Conservation (phyloP, 35 echinoderm and acorn worm species). For the Ophiothrix spiculata region DNA sequence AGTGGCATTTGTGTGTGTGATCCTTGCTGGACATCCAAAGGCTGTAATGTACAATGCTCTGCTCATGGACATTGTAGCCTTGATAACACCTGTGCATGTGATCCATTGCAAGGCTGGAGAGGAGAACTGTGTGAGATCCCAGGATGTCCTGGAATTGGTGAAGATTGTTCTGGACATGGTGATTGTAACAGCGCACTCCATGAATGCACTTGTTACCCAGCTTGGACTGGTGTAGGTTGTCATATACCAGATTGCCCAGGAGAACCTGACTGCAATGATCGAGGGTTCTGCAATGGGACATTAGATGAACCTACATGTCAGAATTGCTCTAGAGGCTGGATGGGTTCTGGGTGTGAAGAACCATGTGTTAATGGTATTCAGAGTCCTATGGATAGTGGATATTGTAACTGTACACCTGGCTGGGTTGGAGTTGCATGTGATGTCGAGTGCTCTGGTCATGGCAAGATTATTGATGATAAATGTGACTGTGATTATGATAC, state of each 20-base stretch:
- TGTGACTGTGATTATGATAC: constrained; percentile 59
- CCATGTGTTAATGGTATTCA: constrained; percentile 65
- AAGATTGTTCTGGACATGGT: constrained; percentile 85
- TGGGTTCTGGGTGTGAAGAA: constrained; percentile 80
- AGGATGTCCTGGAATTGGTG: constrained; percentile 76
- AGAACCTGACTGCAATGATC: constrained; percentile 67
- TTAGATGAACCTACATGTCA: constrained; percentile 64
- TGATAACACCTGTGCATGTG: constrained; percentile 59
- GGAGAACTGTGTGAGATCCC: constrained; percentile 72
- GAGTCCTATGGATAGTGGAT: constrained; percentile 77
- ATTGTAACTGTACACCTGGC: constrained; percentile 74
- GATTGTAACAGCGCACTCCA: constrained; percentile 79
- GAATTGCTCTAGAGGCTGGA: constrained; percentile 64
- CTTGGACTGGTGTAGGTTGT: constrained; percentile 78
- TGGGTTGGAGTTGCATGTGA: constrained; percentile 62
- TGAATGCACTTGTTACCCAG: constrained; percentile 77
- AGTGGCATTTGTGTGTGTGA: constrained; percentile 69
- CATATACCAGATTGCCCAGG: constrained; percentile 87
- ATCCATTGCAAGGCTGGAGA: constrained; percentile 65
- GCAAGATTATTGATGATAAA: constrained; percentile 34
- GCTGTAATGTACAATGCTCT: constrained; percentile 73
- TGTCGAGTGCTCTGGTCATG: constrained; percentile 73
- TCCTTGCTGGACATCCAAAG: constrained; percentile 73
- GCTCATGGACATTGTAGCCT: constrained; percentile 56
- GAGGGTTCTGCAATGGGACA: constrained; percentile 75